These are phyloP conservation scores for Bubo scandiacus DNA, from an alignment of 2,113 vertebrate genomes.

Conservation along the genomic window DNA sequence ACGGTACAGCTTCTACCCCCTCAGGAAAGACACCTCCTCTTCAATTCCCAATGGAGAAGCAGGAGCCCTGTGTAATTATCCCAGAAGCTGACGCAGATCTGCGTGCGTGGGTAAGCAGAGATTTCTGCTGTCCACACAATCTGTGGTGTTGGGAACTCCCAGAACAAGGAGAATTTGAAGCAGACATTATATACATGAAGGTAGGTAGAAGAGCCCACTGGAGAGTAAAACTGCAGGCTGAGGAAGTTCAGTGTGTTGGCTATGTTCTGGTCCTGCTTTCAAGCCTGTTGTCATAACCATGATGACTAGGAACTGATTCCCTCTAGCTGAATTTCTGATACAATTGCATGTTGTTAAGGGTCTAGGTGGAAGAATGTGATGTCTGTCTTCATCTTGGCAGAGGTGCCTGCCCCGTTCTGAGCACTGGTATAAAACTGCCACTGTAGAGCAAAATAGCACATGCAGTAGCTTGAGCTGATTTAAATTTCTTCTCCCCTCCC, in stretches of 20 bases:
- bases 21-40: constrained; percentile 58
- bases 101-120: background rate
- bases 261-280: background rate
- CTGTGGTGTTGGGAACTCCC: background rate
- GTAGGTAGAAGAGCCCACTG: background rate
- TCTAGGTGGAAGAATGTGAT: background rate
- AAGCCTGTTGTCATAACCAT: background rate
- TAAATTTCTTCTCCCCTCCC: background rate
- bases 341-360: background rate
- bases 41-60: background rate
- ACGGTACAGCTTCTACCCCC: background rate
- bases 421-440: background rate
- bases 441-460: background rate
- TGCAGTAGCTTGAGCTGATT: background rate
- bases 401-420: background rate
- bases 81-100: constrained; percentile 20
- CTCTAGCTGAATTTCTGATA: background rate
- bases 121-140: constrained; percentile 23
- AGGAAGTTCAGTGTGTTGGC: background rate
- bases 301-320: background rate
- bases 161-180: background rate
- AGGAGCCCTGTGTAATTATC: constrained; percentile 19
- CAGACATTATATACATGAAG: background rate
- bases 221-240: background rate
- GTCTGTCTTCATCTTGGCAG: background rate